A percentile compares a stretch with the other conserved stretches of the same genome.
phyloP scores from a whole-genome alignment of 2,888 invertebrate species.

The Phanerotoma sp. region DNA sequence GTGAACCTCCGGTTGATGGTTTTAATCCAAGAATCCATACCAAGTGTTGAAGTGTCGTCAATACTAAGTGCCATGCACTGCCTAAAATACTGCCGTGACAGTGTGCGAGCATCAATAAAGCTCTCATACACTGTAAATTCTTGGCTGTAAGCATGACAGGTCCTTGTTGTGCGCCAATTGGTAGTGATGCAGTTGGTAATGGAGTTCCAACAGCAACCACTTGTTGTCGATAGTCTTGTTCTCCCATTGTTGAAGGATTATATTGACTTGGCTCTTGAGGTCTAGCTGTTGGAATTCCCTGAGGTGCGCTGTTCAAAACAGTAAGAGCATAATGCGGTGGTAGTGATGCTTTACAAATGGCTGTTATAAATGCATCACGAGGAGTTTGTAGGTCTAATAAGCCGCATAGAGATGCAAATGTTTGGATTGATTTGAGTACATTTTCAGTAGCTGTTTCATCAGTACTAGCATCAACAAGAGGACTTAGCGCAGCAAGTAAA shows the following conservation, averaged over 20 bases:
- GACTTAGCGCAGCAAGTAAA: conserved; percentile 85
- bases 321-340: conserved; percentile 94
- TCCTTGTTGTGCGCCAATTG: conserved; percentile 76
- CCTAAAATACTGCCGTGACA: conserved; percentile 90
- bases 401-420: conserved; percentile 87
- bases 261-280: conserved; percentile 49
- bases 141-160: conserved; percentile 97
- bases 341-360: conserved; percentile 93
- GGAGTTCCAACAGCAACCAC: conserved; percentile 98
- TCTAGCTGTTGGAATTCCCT: conserved; percentile 58
- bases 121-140: conserved; percentile 95
- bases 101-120: conserved; percentile 85
- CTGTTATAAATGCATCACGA: conserved; percentile 91
- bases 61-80: conserved; percentile 93
- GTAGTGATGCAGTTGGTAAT: conserved; percentile 79
- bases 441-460: conserved; percentile 92
- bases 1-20: conserved; percentile 90
- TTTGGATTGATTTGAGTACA: conserved; percentile 88
- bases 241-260: conserved; percentile 57
- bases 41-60: conserved; percentile 89
- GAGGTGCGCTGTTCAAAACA: conserved; percentile 70
- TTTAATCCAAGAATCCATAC: conserved; percentile 96
- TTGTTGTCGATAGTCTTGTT: conserved; percentile 85
- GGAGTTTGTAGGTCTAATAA: conserved; percentile 75
- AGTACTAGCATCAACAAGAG: conserved; percentile 90